phyloP scores from a whole-genome alignment of 2,113 vertebrate species.

The Scophthalmus maximus region DNA sequence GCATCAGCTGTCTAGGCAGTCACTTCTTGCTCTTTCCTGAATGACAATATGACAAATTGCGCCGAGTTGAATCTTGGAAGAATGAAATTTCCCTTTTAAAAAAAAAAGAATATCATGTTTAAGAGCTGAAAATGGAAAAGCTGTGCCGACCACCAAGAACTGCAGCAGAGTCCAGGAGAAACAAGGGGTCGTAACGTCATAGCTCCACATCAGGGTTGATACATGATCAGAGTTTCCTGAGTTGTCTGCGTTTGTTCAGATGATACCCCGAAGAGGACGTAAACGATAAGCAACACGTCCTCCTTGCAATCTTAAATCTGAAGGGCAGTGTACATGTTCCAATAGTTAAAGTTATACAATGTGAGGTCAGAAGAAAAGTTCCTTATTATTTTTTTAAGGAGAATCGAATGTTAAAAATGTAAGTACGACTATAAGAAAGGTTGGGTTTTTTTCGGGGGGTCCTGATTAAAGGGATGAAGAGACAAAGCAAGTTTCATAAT shows the following conservation, averaged over 20 bases:
- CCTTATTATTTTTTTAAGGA: no score
- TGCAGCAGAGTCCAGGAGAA: conserved; percentile 10
- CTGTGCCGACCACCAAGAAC: conserved; percentile 5
- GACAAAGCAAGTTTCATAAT: no score
- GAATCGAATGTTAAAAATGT: no score
- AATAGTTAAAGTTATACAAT: no score
- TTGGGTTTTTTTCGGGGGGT: no score
- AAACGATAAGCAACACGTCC: no score
- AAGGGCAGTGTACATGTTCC: no score
- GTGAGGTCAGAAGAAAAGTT: no score
- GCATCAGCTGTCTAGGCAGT: not conserved
- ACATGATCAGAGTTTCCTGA: not conserved
- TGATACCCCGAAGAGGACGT: not conserved
- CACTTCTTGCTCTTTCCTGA: not conserved
- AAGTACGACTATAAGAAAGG: no score
- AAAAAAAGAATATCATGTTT: not conserved
- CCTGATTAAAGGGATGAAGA: no score
- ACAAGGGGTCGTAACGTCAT: conserved; percentile 16
- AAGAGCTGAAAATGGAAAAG: conserved; percentile 9
- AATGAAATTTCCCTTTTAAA: conserved; percentile 38
- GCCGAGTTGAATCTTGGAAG: conserved; percentile 9
- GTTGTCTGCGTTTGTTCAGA: not conserved
- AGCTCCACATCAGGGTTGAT: not conserved
- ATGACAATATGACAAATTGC: conserved; percentile 32
- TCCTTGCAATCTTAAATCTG: no score